Evolutionary conservation across 1,140 invertebrate genomes (phyloP), one percentile per base, ranked within the genome.

Genomic region (Ips typographus): DNA sequence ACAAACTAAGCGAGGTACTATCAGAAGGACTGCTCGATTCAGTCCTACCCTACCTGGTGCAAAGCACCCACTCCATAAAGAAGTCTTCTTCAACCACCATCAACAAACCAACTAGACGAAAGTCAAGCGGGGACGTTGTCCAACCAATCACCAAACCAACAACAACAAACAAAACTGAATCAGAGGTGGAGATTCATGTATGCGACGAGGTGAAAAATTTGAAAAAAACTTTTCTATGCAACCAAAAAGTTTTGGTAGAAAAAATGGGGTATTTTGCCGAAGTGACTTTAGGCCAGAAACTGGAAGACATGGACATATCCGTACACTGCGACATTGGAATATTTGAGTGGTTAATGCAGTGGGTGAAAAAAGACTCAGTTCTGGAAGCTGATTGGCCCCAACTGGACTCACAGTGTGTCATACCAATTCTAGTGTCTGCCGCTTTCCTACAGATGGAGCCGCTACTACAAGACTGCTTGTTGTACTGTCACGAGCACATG

Each of bases 331-430:
- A 98, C 81, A 91, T 98, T 56, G 89, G 86, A 57, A 91, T 92
- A 71, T 98, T 98, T 80, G 94, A 98, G 72, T 98, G 95, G 95
- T 81, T 98, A n/a, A 95, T 98, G 90, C 87, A 90, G 72, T 98
- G 95, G 93, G 92, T 96, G 0, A 92, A 93, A 78, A 86, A 88
- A 56, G 90, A 91, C 71, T 81, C 85, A 0, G 85, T 87, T 44
- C 82, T 87, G 61, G 85, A 87, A 68, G 86, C 86, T 66, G 84
- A 87, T 60, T 88, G 88, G 81, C 92, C 93, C 2, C 81, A 87
- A 70, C 81, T 95, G 22, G 94, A 96, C 77, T 83, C 91, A 1
- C 88, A 84, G 65, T 96, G 94, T 82, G 94, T 95, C 1, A 87
- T 97, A 63, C 94, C 94, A 0, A 93, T 98, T 61, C 84, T 96